Evolutionary conservation across 2,888 invertebrate genomes (phyloP), one percentile per base, ranked within the genome.

Genomic region (Reticulitermes lucifugus): DNA sequence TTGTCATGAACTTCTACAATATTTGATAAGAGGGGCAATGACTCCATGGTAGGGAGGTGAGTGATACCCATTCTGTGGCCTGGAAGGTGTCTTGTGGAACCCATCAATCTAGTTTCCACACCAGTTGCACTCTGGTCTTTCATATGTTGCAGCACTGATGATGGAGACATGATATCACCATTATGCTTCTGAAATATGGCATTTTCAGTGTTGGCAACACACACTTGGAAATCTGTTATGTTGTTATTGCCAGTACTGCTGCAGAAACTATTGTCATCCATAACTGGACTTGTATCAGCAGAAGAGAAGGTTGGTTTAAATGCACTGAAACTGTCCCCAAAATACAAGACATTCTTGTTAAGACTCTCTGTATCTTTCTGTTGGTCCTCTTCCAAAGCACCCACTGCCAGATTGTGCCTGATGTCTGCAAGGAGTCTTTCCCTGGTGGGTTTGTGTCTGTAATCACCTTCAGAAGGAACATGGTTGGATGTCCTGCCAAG

Each of bases 11-110:
- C 83, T 21, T 86, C 87, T 25, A 82, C 82, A 46, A 87, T 81
- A 75, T 86, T 86, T 2, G 85, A 82, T 21, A 87, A 73, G 14
- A 87, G 84, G 1, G 87, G 87, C 10, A 87, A 71, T 41, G 86
- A 82, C 41, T 87, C 86, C 70, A 83, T 79, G n/a, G 73, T n/a
- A 22, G 65, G 51, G 29, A 79, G 46, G 18, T 75, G 71, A 41
- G 43, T 75, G n/a, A 51, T 43, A 12, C n/a, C 60, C 75, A 75
- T 73, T 25, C 51, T 29, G 18, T 82, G 59, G 12, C 43, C 25
- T 18, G 41, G 65, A 10, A 29, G 55, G 59, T 51, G 79, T 80
- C 75, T 83, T 51, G 79, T 83, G 59, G 71, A 65, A 70, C n/a
- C 65, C 51, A 46, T 60, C 10, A 21, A 18, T 29, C 65, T 29